These are phyloP conservation scores for Melanotaenia nigrans DNA, from an alignment of 2,797 vertebrate genomes.

Conservation along the genomic window DNA sequence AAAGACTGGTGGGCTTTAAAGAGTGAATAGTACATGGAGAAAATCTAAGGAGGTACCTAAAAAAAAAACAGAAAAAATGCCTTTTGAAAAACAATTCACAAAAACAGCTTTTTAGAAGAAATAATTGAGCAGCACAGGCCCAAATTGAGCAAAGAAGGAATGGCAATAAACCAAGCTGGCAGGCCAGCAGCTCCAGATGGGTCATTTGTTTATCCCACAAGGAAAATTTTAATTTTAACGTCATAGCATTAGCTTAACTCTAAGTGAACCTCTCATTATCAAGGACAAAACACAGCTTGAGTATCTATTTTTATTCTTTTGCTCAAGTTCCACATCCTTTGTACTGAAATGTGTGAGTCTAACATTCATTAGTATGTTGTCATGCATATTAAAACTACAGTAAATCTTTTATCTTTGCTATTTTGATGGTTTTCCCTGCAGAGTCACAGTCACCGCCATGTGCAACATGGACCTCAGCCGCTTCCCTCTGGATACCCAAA, in stretches of 20 bases:
- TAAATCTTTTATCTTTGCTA: neutral
- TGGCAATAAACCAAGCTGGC: neutral
- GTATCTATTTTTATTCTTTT: neutral
- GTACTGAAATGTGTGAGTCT: neutral
- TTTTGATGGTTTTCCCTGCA: slow-evolving; percentile 54
- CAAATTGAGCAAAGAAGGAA: neutral
- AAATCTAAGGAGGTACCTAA: neutral
- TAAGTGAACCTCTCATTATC: neutral
- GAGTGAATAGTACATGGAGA: too few relatives aligned
- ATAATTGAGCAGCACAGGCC: neutral
- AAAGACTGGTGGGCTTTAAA: neutral
- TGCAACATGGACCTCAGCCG: slow-evolving; percentile 99
- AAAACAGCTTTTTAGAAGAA: too few relatives aligned
- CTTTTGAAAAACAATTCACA: neutral
- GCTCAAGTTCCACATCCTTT: neutral
- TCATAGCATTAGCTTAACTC: neutral
- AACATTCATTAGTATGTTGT: neutral
- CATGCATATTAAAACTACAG: neutral
- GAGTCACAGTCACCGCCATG: slow-evolving; percentile 97
- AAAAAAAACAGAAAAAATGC: neutral
- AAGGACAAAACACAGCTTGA: neutral
- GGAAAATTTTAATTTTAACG: neutral
- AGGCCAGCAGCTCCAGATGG: neutral
- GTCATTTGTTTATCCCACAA: neutral
- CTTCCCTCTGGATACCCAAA: slow-evolving; percentile 97